Conservation (phyloP, 2,888 invertebrate genomes). For the Lithodes maja region DNA sequence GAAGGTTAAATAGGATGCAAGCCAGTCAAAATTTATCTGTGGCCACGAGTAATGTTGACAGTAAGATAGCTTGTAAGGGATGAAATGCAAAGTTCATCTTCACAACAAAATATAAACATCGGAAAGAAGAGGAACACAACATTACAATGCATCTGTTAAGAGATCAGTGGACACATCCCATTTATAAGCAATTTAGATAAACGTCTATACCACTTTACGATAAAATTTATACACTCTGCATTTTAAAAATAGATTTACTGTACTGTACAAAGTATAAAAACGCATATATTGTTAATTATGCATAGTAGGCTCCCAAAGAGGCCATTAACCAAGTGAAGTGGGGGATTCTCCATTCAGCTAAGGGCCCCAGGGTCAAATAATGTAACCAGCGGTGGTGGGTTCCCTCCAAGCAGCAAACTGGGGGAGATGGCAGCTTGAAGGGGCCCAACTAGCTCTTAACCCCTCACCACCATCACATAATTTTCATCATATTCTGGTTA, state of each 20-base stretch:
- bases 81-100: background rate
- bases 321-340: background rate
- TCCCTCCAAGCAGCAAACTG: background rate
- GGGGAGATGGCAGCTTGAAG: background rate
- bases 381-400: background rate
- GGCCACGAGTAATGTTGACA: background rate
- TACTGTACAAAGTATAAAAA: conserved; percentile 20
- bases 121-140: background rate
- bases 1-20: background rate
- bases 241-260: conserved; percentile 20
- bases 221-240: conserved; percentile 14
- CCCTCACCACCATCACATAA: no score
- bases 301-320: background rate
- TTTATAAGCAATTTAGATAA: conserved; percentile 50
- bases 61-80: background rate
- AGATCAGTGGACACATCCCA: conserved; percentile 47
- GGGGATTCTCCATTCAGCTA: conserved; percentile 9
- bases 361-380: background rate
- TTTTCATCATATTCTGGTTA: no score
- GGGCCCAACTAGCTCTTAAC: background rate
- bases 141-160: background rate
- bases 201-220: conserved; percentile 2
- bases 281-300: conserved; percentile 11
- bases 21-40: background rate
- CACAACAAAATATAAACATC: background rate